Conservation (phyloP, 2,113 vertebrate genomes). For the Chionomys nivalis region DNA sequence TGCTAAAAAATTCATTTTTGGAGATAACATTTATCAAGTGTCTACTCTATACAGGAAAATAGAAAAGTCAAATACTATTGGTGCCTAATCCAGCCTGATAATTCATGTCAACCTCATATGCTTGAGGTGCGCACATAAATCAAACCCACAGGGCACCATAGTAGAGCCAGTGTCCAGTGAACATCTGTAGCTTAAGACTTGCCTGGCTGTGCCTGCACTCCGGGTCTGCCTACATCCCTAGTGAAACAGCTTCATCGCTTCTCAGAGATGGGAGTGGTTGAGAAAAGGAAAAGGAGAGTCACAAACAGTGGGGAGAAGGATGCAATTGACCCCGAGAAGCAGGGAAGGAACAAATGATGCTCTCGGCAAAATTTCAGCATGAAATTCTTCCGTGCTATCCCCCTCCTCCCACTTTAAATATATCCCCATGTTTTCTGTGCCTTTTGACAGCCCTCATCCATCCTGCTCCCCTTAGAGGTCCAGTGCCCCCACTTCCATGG, state of each 20-base stretch:
- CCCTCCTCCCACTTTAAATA: neutral
- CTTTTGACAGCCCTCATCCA: neutral
- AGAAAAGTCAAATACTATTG: neutral
- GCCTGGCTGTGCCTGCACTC: neutral
- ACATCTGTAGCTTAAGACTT: neutral
- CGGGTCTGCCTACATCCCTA: neutral
- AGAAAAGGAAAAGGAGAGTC: neutral
- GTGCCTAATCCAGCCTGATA: neutral
- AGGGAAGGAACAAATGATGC: neutral
- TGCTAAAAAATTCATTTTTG: neutral
- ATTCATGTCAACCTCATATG: neutral
- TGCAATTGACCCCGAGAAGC: neutral
- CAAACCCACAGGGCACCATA: neutral
- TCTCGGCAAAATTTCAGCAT: neutral
- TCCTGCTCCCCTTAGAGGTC: neutral
- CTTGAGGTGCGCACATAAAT: neutral
- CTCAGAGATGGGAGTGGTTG: neutral
- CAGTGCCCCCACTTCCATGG: too few species aligned
- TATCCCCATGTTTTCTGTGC: neutral
- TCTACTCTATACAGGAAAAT: neutral
- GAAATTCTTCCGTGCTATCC: neutral
- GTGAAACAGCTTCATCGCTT: neutral
- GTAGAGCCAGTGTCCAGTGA: neutral
- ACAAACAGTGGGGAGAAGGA: neutral
- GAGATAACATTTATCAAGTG: neutral